Base-by-base conservation (phyloP, 2,797 vertebrate genomes). In the Melanotaenia maccullochi region DNA sequence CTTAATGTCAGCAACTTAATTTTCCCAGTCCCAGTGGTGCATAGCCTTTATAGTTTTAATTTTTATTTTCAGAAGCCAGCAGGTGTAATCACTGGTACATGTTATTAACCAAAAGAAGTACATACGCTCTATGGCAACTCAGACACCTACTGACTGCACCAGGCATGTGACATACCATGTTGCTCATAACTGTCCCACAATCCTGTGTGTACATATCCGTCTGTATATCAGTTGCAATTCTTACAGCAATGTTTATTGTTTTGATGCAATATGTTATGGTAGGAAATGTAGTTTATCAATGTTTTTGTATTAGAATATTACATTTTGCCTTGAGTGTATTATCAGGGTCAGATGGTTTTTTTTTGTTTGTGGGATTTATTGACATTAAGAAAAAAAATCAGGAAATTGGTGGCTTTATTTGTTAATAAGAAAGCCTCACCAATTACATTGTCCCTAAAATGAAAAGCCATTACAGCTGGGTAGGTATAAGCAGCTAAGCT, bases 401-500 rank as follows among this genome's bases (percentile, higher is more conserved):
- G 9, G 38, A 40, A 40, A 30, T 44, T 33, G 68, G n/a, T 40
- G 65, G 60, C 20, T 47, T 59, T 49, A 57, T 73, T 5, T n/a
- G 59, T 49, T 24, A 61, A 52, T 5, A 55, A 42, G 57, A 70
- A 67, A 60, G 38, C 9, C 16, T 35, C 56, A 38, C 30, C 51
- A 65, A 40, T 18, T 6, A 16, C 9, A 47, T n/a, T 58, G 18
- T 58, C 70, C 42, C 28, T 47, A 54, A 60, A 69, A 67, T 65
- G 33, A 56, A 18, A 25, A n/a, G 47, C 52, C 35, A 47, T 66
- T 58, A 67, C 22, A 72, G 54, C 70, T 71, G 32, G 55, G 36
- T 0, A 8, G 32, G 58, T 52, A 65, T 82, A 64, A 44, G 25
- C 61, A 66, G 71, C 76, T 64, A 71, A 68, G 57, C 80, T 78